phyloP scores from a whole-genome alignment of 2,113 vertebrate species.

The Ctenomys sociabilis region DNA sequence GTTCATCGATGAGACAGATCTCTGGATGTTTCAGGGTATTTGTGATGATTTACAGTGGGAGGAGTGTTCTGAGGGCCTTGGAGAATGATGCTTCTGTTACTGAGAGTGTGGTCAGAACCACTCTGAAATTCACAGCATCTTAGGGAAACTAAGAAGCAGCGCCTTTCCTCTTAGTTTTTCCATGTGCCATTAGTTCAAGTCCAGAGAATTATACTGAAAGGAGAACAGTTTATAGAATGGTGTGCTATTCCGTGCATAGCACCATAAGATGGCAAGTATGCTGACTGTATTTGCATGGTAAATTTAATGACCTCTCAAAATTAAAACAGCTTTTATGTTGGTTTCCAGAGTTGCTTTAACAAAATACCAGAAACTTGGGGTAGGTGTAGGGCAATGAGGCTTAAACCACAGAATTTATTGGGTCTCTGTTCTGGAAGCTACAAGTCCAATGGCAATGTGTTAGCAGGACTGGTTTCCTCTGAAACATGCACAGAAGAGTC shows the following conservation, averaged over 20 bases:
- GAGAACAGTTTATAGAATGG: neutral
- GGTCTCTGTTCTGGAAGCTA: neutral
- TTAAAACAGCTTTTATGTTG: neutral
- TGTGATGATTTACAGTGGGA: slow-evolving; percentile 50
- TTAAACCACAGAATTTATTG: neutral
- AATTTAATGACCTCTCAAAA: neutral
- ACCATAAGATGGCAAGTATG: neutral
- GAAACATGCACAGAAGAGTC: neutral
- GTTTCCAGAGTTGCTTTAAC: neutral
- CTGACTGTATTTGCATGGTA: neutral
- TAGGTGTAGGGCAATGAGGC: neutral
- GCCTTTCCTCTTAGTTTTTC: neutral
- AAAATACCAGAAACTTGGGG: neutral
- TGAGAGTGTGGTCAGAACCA: neutral
- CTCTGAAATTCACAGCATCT: neutral
- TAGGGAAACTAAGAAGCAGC: neutral
- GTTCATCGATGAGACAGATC: slow-evolving; percentile 2
- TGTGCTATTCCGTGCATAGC: neutral
- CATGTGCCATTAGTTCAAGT: neutral
- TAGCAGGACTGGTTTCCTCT: neutral
- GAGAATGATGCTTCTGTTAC: slow-evolving; percentile 16
- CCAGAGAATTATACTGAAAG: neutral
- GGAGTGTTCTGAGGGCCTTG: slow-evolving; percentile 16
- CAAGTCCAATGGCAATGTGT: neutral
- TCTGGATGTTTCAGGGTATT: slow-evolving; percentile 9